Evolutionary conservation across 2,113 vertebrate species (phyloP), one percentile per base, ranked within the genome.

Genomic region (Scolopax mira): DNA sequence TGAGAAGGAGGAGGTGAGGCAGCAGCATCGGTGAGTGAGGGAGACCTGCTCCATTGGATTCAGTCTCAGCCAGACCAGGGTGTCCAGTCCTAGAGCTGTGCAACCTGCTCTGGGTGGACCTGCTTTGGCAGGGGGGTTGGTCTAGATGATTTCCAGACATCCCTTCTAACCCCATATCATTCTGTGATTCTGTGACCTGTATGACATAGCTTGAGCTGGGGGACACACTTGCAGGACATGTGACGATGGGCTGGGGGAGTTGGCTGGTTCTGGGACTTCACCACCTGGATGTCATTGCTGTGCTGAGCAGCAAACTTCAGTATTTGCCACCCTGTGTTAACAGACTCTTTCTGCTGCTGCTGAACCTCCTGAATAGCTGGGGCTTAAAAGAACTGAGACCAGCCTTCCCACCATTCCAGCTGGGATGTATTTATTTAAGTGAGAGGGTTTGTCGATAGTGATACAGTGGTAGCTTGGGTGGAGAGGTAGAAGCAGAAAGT

Each of bases 1-100:
- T 0, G 33, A 96, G 83, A 93, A 88, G 27, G 66, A 91, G 65
- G 94, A 96, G 95, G 97, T 97, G 72, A 96, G 89, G 25, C 31
- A 84, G 65, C 1, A 2, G 33, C 6, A 1, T 2, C 58, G 44
- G 39, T 84, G 82, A 72, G 22, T 5, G 28, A 33, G 30, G 52
- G 15, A 85, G 46, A 77, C 18, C 24, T 79, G 41, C 17, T 79
- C 11, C 58, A 13, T 4, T 18, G 35, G 41, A 18, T 10, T 80
- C 61, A 69, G 42, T 18, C 73, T 66, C 62, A 69, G 66, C 14
- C 39, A 81, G 1, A 2, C 24, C 61, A 60, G 8, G 4, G 49
- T 83, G 39, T 90, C 49, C 54, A 71, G 57, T 49, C 18, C 44
- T 82, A 60, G 28, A 79, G 28, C 66, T 46, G 46, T 46, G 46